Evolutionary conservation across 2,888 invertebrate genomes (phyloP).

Genomic region (Himalopsyche kuldschensis): DNA sequence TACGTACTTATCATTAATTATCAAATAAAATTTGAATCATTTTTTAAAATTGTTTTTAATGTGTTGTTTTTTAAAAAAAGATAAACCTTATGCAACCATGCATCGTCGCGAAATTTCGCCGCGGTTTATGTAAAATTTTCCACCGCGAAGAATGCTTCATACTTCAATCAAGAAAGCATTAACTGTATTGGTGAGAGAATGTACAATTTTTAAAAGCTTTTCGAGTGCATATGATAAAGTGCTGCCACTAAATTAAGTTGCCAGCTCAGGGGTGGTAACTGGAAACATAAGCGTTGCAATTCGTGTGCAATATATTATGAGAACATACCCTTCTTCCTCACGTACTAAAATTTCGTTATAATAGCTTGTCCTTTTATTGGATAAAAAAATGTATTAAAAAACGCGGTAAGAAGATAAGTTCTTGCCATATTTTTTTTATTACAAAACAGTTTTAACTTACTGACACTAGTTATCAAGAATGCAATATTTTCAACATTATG

Average conservation of each 20-base stretch:
- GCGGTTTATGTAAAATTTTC: background rate
- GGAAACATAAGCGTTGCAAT: background rate
- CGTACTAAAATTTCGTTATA: background rate
- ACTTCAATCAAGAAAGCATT: slow-evolving; percentile 1
- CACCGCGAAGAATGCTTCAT: background rate
- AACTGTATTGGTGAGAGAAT: background rate
- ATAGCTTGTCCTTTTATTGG: background rate
- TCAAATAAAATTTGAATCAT: no score
- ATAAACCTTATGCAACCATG: background rate
- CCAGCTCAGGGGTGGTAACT: slow-evolving; percentile 11
- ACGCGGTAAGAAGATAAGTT: no score
- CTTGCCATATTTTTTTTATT: no score
- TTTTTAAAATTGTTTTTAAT: no score
- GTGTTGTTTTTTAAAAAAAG: no score
- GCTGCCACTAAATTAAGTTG: slow-evolving; percentile 32
- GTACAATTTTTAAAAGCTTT: slow-evolving; percentile 37
- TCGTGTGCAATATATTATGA: background rate
- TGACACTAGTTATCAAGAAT: no score
- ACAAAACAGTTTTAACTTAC: no score
- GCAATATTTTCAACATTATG: no score
- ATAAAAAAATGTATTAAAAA: no score
- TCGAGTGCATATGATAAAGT: slow-evolving; percentile 36
- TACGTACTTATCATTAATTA: no score
- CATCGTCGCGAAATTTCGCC: background rate
- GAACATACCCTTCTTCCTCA: background rate